These are phyloP conservation scores for Ostrea edulis DNA, from an alignment of 1,140 invertebrate species.

Conservation along the genomic window DNA sequence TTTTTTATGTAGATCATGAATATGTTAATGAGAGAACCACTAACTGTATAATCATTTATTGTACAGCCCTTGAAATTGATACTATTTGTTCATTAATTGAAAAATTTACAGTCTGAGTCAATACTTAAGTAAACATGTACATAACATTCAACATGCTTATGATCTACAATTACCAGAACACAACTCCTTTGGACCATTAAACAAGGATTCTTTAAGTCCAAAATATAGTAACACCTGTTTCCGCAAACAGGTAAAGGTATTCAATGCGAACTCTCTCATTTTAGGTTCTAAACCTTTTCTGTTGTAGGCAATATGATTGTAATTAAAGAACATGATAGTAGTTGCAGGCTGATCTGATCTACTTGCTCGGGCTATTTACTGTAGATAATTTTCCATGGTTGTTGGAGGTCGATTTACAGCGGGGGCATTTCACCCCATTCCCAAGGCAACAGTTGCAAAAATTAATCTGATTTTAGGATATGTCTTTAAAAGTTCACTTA, in stretches of 20 bases:
- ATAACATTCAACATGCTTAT: too few species aligned
- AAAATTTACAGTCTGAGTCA: too few species aligned
- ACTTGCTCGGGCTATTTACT: conserved; percentile 57
- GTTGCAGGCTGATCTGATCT: conserved; percentile 50
- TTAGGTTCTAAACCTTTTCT: conserved; percentile 22
- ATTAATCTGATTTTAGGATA: conserved; percentile 50
- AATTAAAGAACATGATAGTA: conserved; percentile 57
- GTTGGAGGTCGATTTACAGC: conserved; percentile 54
- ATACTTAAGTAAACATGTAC: too few species aligned
- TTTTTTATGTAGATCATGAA: too few species aligned
- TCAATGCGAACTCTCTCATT: background rate
- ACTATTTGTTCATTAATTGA: too few species aligned
- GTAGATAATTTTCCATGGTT: conserved; percentile 59
- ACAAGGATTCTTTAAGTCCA: background rate
- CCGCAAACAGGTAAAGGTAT: too few species aligned
- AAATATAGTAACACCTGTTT: background rate
- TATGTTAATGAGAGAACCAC: too few species aligned
- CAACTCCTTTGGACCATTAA: background rate
- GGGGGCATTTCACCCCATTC: conserved; percentile 59
- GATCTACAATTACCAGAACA: background rate
- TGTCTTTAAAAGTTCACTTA: conserved; percentile 51
- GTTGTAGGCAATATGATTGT: conserved; percentile 53
- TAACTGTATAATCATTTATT: too few species aligned
- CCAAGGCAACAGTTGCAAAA: conserved; percentile 57
- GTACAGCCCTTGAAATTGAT: too few species aligned